These are phyloP conservation scores for Cranoglanis bouderius DNA, from an alignment of 2,113 vertebrate species.

Conservation along the genomic window DNA sequence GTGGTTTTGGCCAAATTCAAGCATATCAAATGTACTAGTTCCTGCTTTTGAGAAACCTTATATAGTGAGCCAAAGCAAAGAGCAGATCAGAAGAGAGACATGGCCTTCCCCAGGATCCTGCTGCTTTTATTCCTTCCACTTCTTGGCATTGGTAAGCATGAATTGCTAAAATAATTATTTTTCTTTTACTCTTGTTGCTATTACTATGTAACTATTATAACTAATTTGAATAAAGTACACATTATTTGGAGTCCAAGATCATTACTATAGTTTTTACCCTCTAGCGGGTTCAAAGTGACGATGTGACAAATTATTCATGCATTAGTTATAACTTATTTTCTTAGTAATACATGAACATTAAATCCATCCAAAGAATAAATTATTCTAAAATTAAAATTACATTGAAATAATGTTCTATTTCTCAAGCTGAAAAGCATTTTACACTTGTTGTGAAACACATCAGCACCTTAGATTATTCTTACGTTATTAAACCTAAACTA, in stretches of 20 bases:
- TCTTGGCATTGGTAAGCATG: conserved; percentile 59
- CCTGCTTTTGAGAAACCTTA: conserved; percentile 25
- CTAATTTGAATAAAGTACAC: not conserved
- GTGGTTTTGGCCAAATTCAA: not conserved
- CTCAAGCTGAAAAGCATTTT: not conserved
- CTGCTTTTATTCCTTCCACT: conserved; percentile 58
- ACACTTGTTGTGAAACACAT: not conserved
- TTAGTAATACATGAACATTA: not conserved
- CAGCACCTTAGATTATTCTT: not conserved
- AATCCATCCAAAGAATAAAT: not conserved
- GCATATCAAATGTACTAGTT: not conserved
- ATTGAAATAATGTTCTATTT: not conserved
- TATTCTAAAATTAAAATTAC: not conserved
- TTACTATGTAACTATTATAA: too few relatives aligned
- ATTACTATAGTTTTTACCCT: not conserved
- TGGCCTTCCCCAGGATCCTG: conserved; percentile 55
- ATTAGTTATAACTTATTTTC: not conserved
- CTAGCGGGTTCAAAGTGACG: not conserved
- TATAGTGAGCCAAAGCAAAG: not conserved
- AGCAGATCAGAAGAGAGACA: conserved; percentile 34
- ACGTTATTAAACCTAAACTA: not conserved
- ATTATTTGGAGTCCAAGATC: not conserved
- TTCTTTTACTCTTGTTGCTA: not conserved
- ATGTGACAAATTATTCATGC: not conserved
- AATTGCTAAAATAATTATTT: not conserved